Base-by-base conservation (phyloP, 2,888 invertebrate genomes). In the Sipha maydis region DNA sequence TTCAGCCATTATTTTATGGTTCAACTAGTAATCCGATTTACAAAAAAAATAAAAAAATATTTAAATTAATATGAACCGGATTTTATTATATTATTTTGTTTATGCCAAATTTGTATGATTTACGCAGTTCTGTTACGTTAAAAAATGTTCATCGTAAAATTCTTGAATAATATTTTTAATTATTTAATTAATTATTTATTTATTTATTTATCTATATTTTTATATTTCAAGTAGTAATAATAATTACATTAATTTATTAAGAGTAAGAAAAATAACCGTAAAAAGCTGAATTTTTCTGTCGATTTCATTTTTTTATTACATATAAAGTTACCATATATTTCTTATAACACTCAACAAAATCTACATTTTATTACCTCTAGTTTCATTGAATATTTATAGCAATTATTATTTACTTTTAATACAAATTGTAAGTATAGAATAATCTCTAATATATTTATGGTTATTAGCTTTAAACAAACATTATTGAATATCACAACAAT, bases 401-500 rank as follows among this genome's bases (percentile, higher is more conserved):
- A 25, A 3, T 61, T 25, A 61, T 61, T 61, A 3, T 21, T 25
- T 25, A 25, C 25, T 21, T 8, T 61, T 0, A 25, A 25, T 25
- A 7, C 5, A 8, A 21, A 25, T 9, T 61, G 21, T 21, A 61
- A 7, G 0, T 61, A 69, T 61, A 61, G 25, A 7, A 69, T n/a
- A 69, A 11, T 71, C 14, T 31, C 0, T n/a, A 25, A 28, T 25
- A 28, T 69, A 25, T 69, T 1, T 25, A 69, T 69, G 5, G 8
- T 28, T 69, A 69, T 69, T 69, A 1, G 11, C 69, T 69, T 28
- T 25, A 19, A 61, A n/a, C n/a, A 38, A 80, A 61, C 61, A 67
- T 80, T 80, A 34, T 80, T 78, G 78, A 80, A 80, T 19, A 38
- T 28, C 80, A 80, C 80, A 80, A 61, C 61, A 28, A 28, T 8